phyloP scores from a whole-genome alignment of 2,797 vertebrate species.

The Odontamblyopus lacepedii region DNA sequence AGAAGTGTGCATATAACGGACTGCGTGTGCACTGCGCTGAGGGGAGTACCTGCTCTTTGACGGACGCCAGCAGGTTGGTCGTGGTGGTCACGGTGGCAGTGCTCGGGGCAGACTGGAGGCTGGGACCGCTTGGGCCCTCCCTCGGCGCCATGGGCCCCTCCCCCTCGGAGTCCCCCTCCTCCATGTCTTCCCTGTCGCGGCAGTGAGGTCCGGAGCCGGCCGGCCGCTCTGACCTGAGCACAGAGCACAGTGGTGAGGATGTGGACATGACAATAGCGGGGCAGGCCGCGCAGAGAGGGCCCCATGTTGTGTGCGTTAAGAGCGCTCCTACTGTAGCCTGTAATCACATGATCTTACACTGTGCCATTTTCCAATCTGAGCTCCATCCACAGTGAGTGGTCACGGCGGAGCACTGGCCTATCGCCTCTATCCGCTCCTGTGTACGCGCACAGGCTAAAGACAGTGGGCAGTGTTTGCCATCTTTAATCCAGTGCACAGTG shows the following conservation, averaged over 20 bases:
- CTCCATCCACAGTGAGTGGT: not conserved
- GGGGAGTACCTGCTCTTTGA: slow-evolving; percentile 91
- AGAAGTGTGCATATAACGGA: not conserved
- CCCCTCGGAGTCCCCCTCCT: slow-evolving; percentile 76
- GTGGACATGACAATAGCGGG: slow-evolving; percentile 25
- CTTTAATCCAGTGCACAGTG: not conserved
- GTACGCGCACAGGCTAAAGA: not conserved
- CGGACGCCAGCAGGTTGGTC: slow-evolving; percentile 94
- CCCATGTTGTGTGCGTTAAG: slow-evolving; percentile 9
- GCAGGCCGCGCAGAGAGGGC: not conserved
- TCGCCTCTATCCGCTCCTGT: not conserved
- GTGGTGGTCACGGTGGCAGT: slow-evolving; percentile 79
- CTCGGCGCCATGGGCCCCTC: slow-evolving; percentile 72
- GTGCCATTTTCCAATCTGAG: not conserved
- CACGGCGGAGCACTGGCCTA: not conserved
- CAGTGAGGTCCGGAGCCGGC: slow-evolving; percentile 38
- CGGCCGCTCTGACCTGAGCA: slow-evolving; percentile 57
- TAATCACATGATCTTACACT: slow-evolving; percentile 21
- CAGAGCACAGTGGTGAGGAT: slow-evolving; percentile 40
- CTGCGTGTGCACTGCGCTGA: slow-evolving; percentile 20
- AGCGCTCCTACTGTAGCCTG: slow-evolving; percentile 18
- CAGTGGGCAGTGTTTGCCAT: slow-evolving; percentile 9
- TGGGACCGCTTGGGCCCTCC: slow-evolving; percentile 78
- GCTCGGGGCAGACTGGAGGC: slow-evolving; percentile 79
- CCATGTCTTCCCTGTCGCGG: slow-evolving; percentile 82